phyloP scores from a whole-genome alignment of 2,113 vertebrate genomes.

The Opisthocomus hoazin region DNA sequence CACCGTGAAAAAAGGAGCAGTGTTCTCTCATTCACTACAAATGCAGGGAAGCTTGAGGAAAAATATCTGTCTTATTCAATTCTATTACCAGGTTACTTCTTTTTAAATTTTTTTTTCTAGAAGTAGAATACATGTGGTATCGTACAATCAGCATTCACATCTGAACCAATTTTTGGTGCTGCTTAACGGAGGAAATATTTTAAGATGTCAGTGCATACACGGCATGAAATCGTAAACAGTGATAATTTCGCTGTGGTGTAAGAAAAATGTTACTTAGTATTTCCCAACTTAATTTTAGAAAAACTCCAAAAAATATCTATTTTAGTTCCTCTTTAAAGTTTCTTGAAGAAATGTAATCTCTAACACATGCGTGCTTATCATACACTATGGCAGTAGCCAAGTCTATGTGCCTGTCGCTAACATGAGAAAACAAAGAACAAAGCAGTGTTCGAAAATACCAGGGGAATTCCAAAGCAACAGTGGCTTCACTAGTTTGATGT shows the following conservation, averaged over 20 bases:
- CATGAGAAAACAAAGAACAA: no score
- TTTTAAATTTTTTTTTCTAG: no score
- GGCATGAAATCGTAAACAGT: not conserved
- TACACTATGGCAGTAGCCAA: fast-evolving
- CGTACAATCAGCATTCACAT: fast-evolving
- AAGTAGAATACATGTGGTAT: no score
- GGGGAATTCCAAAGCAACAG: not conserved
- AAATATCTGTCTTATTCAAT: not conserved
- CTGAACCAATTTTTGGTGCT: not conserved
- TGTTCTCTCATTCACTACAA: no score
- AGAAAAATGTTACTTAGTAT: not conserved
- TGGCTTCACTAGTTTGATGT: fast-evolving
- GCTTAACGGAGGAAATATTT: not conserved
- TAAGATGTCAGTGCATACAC: not conserved
- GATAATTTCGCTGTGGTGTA: not conserved
- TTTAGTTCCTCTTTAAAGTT: not conserved
- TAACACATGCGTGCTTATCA: fast-evolving
- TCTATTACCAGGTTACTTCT: not conserved
- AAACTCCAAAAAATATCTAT: not conserved
- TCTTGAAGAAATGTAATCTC: not conserved
- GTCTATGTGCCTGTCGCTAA: not conserved
- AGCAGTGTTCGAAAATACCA: not conserved
- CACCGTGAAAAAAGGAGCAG: not conserved
- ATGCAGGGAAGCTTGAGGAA: not conserved
- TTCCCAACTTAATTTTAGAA: not conserved